Percentiles rank a stretch among this genome's conserved stretches.
Evolutionary conservation across 2,113 vertebrate species (phyloP).

Genomic region (Grantiella picta): DNA sequence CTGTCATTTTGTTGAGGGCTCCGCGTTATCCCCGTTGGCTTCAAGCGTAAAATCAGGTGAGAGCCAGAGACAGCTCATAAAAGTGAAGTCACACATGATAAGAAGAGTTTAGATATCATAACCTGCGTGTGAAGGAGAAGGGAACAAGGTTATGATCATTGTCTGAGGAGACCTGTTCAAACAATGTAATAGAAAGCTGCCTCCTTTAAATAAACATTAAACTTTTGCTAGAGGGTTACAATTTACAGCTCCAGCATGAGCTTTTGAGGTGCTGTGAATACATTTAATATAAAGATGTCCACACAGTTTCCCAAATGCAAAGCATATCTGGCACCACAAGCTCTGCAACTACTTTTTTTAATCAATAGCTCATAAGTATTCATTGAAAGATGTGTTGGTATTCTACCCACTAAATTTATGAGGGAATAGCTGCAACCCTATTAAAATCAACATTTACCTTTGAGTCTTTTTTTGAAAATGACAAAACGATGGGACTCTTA

Average conservation of each 20-base stretch:
- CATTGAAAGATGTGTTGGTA: conserved; percentile 53
- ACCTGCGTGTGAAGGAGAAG: background rate
- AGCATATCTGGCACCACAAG: conserved; percentile 46
- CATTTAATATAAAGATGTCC: conserved; percentile 65
- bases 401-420: background rate
- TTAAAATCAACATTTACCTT: conserved; percentile 44
- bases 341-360: conserved; percentile 39
- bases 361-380: conserved; percentile 60
- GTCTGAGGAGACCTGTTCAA: conserved; percentile 56
- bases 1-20: background rate
- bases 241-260: conserved; percentile 35
- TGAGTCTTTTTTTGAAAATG: background rate
- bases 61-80: conserved; percentile 1
- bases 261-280: conserved; percentile 62
- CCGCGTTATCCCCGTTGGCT: background rate
- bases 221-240: conserved; percentile 33
- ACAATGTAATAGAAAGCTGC: conserved; percentile 46
- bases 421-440: background rate
- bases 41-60: conserved; percentile 12
- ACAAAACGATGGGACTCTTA: background rate
- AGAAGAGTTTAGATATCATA: conserved; percentile 49
- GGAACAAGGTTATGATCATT: conserved; percentile 20
- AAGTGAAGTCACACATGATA: background rate
- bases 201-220: conserved; percentile 49
- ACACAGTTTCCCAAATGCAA: conserved; percentile 41